Evolutionary conservation across 1,140 invertebrate genomes (phyloP).

Genomic region (Hylyphantes graminicola): DNA sequence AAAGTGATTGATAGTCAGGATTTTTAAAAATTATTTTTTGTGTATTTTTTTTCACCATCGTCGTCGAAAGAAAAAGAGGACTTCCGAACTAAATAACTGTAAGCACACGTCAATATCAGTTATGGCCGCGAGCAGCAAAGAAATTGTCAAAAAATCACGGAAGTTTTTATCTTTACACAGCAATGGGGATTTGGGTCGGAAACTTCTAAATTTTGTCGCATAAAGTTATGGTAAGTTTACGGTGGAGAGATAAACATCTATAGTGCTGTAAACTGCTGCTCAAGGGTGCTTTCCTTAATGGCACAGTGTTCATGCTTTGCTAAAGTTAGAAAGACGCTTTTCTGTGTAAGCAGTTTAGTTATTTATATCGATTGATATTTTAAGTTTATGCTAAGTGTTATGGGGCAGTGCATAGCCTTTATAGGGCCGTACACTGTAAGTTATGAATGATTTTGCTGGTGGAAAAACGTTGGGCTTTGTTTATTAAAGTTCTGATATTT

Average conservation of each 20-base stretch:
- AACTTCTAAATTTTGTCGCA: slow-evolving; percentile 54
- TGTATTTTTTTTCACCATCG: slow-evolving; percentile 22
- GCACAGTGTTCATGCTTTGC: slow-evolving; percentile 38
- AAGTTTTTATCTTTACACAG: slow-evolving; percentile 57
- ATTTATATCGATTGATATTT: no score
- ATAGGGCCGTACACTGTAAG: no score
- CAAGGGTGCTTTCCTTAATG: slow-evolving; percentile 45
- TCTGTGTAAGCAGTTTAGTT: no score
- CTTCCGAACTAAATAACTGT: slow-evolving; percentile 55
- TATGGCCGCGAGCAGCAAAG: slow-evolving; percentile 43
- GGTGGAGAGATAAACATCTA: slow-evolving; percentile 34
- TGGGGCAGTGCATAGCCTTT: no score
- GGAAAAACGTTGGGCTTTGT: no score
- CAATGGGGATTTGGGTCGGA: slow-evolving; percentile 54
- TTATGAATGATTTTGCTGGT: no score
- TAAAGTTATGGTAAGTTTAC: slow-evolving; percentile 52
- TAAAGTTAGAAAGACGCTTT: background rate
- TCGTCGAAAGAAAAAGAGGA: slow-evolving; percentile 29
- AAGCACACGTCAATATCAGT: slow-evolving; percentile 56
- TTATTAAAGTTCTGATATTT: no score
- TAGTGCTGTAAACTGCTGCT: slow-evolving; percentile 18
- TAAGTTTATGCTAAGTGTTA: no score
- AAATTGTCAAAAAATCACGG: slow-evolving; percentile 58
- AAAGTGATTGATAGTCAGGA: slow-evolving; percentile 55
- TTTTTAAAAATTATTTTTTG: background rate